A percentile compares a stretch with the other conserved stretches of the same genome.
Conservation (phyloP, 2,113 vertebrate species). For the Corvus cornix region DNA sequence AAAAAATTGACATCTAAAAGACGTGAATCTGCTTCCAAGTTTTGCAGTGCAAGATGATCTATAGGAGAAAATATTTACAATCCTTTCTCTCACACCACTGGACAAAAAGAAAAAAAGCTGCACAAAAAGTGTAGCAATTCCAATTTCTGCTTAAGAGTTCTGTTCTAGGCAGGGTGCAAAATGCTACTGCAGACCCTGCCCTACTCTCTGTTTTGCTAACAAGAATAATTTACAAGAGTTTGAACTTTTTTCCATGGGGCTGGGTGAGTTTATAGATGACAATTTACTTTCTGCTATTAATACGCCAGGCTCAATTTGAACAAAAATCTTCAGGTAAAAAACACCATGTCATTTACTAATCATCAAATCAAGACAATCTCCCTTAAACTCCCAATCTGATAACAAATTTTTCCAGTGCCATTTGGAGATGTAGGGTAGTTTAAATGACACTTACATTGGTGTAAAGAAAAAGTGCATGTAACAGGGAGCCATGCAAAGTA, state of each 20-base stretch:
- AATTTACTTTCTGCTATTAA: background rate
- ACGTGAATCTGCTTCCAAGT: background rate
- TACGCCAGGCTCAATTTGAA: background rate
- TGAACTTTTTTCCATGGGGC: background rate
- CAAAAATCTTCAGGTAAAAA: background rate
- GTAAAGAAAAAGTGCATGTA: background rate
- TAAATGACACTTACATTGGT: background rate
- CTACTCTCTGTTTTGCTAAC: background rate
- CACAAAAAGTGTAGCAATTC: background rate
- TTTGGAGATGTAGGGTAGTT: background rate
- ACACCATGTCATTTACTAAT: background rate
- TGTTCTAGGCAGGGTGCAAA: background rate
- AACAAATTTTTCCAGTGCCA: background rate
- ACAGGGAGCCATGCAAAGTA: background rate
- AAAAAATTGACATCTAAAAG: background rate
- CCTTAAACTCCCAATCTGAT: background rate
- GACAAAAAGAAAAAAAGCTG: background rate
- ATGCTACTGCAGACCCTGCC: background rate
- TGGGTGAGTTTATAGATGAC: background rate
- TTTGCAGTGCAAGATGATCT: background rate
- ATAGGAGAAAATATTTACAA: conserved; percentile 20
- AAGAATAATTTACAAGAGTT: background rate
- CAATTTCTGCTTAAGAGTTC: background rate
- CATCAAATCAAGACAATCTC: background rate
- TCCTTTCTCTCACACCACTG: background rate